These are phyloP conservation scores for Leptopilina boulardi DNA, from an alignment of 1,140 invertebrate species.

Conservation along the genomic window DNA sequence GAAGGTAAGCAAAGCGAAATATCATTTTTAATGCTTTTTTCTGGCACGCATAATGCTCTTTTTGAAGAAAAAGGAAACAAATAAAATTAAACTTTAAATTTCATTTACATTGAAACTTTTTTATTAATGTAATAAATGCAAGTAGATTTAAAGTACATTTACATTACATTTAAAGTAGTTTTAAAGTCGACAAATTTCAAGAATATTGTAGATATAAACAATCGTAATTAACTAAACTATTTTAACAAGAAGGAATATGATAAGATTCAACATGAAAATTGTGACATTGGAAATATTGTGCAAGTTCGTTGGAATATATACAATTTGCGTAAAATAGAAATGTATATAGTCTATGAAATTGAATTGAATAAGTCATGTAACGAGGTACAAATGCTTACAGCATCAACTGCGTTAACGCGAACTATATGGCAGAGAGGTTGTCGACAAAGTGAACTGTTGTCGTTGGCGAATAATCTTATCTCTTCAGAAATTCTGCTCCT, in stretches of 20 bases:
- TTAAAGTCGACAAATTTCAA: too few species aligned
- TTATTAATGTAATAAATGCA: neutral
- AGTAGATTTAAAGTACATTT: too few species aligned
- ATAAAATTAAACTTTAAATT: neutral
- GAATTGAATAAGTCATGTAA: neutral
- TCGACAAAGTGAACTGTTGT: neutral
- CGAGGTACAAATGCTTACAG: neutral
- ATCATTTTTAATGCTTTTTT: neutral
- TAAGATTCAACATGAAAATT: too few species aligned
- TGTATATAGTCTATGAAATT: neutral
- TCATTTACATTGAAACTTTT: neutral
- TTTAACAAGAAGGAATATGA: too few species aligned
- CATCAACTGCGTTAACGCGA: neutral
- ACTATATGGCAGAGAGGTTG: neutral
- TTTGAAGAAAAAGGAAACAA: constrained; percentile 2
- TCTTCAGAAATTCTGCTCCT: constrained; percentile 12
- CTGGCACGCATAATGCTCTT: constrained; percentile 22
- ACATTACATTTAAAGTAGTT: too few species aligned
- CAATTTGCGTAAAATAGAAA: too few species aligned
- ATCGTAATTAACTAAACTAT: too few species aligned
- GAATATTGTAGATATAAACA: too few species aligned
- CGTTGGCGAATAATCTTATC: neutral
- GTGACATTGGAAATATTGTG: too few species aligned
- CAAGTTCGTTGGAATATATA: too few species aligned
- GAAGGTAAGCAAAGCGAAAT: constrained; percentile 81